These are phyloP conservation scores for Eleginops maclovinus DNA, from an alignment of 2,113 vertebrate species.

Conservation along the genomic window DNA sequence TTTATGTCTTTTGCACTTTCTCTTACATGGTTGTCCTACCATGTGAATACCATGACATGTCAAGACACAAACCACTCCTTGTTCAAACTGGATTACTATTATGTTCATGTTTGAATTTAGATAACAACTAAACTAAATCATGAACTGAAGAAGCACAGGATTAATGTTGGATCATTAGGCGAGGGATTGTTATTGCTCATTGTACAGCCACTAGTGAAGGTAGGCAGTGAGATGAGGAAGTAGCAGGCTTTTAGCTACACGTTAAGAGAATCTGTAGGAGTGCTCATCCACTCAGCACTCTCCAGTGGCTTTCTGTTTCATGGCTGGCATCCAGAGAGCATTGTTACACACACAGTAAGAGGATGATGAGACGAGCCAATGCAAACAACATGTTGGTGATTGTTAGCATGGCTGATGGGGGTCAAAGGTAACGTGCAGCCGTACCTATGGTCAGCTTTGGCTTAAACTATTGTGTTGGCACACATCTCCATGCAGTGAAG, in stretches of 20 bases:
- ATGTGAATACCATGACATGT: not conserved
- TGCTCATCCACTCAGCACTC: conserved; percentile 31
- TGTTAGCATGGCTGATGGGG: conserved; percentile 3
- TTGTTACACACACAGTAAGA: conserved; percentile 12
- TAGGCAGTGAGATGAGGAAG: conserved; percentile 28
- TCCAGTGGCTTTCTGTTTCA: conserved; percentile 35
- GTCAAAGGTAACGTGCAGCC: conserved; percentile 13
- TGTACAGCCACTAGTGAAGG: conserved; percentile 35
- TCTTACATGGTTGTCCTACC: not conserved
- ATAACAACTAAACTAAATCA: conserved; percentile 10
- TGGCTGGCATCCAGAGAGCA: conserved; percentile 22
- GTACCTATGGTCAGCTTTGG: not conserved
- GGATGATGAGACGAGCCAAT: conserved; percentile 10
- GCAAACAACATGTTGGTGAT: conserved; percentile 12
- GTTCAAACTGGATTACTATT: conserved; percentile 1
- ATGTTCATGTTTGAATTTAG: not conserved
- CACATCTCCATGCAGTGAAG: not conserved
- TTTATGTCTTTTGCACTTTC: not conserved
- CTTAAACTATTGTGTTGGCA: not conserved
- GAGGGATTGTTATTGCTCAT: conserved; percentile 35
- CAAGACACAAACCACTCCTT: not conserved
- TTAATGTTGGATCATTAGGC: conserved; percentile 11
- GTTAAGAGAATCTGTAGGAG: conserved; percentile 50
- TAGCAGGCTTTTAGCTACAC: conserved; percentile 52
- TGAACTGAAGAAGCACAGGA: not conserved